Evolutionary conservation across 1,140 invertebrate genomes (phyloP), one percentile per base, ranked within the genome.

Genomic region (Saccostrea cuccullata): DNA sequence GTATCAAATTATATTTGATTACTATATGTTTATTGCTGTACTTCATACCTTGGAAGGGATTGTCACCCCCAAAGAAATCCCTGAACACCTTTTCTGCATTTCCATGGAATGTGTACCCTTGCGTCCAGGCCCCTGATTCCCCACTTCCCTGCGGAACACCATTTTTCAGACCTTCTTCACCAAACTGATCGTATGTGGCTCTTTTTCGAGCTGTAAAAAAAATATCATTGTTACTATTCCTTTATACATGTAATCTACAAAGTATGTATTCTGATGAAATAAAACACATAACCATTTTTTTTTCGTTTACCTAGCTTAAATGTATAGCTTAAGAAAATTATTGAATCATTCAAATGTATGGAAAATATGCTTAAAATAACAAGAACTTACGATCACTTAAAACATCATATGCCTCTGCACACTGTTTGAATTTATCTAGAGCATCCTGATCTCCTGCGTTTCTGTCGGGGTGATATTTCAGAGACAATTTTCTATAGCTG

Each of bases 171-270:
- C 95, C 95, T 88, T 95, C 95, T 89, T 95, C 95, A 30, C 95
- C 95, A 94, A 95, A 95, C 91, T 95, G 95, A 89, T 95, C 95
- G 92, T 95, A 95, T 13, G 94, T 93, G 13, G 94, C 95, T 85
- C 94, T 88, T 90, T 94, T 95, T 58, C 93, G 89, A 60, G 93
- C 95, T 95, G 86, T 40, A 90, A 89, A 88, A 89, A 88, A 56
- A 13, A 47, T 47, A 47, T 47, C 47, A 47, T 36, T 2, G 30
- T 47, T 47, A 47, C 47, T 47, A 47, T 47, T 47, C 47, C 47
- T 47, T 47, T 6, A 47, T 47, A n/a, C n/a, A n/a, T n/a, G n/a
- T n/a, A 47, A 47, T 2, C 0, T 47, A 47, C 47, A 47, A 1
- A 47, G 47, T 47, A 47, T 47, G 6, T 6, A n/a, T 47, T 47